Conservation (phyloP, 2,888 invertebrate genomes). For the Patella pellucida region DNA sequence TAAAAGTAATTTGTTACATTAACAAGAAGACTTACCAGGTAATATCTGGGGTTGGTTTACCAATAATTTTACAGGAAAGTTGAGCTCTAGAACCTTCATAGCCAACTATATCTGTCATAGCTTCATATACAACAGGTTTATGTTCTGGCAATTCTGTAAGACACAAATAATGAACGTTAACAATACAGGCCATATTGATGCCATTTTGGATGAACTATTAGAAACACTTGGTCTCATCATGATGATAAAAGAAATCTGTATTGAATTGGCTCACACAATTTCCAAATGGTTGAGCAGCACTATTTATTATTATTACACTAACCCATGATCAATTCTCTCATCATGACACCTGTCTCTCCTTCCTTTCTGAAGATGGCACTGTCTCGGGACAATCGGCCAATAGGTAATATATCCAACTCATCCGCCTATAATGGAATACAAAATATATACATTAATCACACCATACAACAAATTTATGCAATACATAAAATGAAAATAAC, state of each 20-base stretch:
- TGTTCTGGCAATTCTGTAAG: conserved; percentile 67
- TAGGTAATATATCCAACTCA: conserved; percentile 66
- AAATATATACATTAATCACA: neutral
- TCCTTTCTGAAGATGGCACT: conserved; percentile 71
- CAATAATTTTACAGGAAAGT: conserved; percentile 67
- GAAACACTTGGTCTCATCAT: too few relatives aligned
- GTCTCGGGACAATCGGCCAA: conserved; percentile 70
- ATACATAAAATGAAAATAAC: neutral
- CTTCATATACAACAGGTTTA: conserved; percentile 79
- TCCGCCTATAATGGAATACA: conserved; percentile 45
- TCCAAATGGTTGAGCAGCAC: too few relatives aligned
- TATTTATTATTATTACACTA: conserved; percentile 25
- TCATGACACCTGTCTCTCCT: conserved; percentile 69
- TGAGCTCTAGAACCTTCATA: conserved; percentile 64
- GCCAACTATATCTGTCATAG: conserved; percentile 78
- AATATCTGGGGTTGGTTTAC: conserved; percentile 65
- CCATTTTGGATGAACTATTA: too few relatives aligned
- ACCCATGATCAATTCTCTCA: conserved; percentile 71
- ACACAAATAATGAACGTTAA: neutral
- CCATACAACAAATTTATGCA: too few relatives aligned
- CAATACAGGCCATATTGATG: too few relatives aligned
- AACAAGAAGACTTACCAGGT: conserved; percentile 58
- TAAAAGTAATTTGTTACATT: neutral
- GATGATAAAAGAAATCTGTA: neutral
- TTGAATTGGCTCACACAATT: too few relatives aligned